Evolutionary conservation across 2,888 invertebrate genomes (phyloP), one percentile per base, ranked within the genome.

Genomic region (Leucania comma): DNA sequence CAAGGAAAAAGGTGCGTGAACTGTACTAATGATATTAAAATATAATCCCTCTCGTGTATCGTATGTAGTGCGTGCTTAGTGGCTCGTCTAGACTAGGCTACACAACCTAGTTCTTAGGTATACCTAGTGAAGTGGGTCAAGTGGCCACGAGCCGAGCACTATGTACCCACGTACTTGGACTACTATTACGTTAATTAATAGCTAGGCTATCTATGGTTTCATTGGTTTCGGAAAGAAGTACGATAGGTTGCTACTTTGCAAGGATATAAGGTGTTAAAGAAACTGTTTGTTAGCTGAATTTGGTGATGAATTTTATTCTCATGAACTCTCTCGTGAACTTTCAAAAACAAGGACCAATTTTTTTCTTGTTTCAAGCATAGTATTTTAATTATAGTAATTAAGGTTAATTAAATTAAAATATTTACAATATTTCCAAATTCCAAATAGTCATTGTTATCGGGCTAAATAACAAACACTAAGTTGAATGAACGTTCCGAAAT

Each of bases 71-170:
- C 67, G 68, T 67, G 69, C 75, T 62, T 72, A 63, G 66, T 70
- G 69, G 22, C 69, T 68, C 72, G 42, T 17, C 51, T n/a, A 54
- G 58, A 56, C 66, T 42, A 38, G 68, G 75, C 69, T 74, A n/a
- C 6, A 14, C 20, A 46, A 46, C 46, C 46, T 46, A 46, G 46
- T 20, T 17, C 20, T 14, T 46, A 42, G 38, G 38, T 14, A 38
- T 42, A 20, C 1, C 80, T 76, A 62, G 71, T 54, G 61, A 85
- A 72, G 59, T 85, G 67, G 84, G 85, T 85, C 85, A 84, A 84
- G 76, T 75, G 71, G 75, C 72, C 60, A n/a, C 51, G 24, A 48
- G 48, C 46, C 54, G 62, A 10, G 59, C 57, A 48, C 58, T 10
- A 24, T 59, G 57, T 60, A 54, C 75, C 77, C 68, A 84, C 82